Evolutionary conservation across 2,888 invertebrate species (phyloP).

Genomic region (Dynastes tityus): DNA sequence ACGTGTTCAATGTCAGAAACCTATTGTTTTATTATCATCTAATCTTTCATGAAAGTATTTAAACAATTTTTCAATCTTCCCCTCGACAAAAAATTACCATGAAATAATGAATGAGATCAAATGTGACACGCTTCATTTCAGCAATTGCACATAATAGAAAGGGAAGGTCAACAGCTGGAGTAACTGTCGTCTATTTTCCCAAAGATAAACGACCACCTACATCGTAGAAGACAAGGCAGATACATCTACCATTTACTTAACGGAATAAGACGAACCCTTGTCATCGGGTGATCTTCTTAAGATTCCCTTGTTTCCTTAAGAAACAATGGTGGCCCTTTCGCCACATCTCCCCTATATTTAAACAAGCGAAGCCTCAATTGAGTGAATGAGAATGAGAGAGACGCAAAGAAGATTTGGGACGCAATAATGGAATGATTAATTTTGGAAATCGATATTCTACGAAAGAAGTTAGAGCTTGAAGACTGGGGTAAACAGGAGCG

Average conservation of each 20-base stretch:
- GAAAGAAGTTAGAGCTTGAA: not conserved
- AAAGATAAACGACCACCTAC: not conserved
- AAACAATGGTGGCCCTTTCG: not conserved
- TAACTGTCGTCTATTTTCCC: not conserved
- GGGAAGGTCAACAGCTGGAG: not conserved
- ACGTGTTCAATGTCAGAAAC: too few relatives aligned
- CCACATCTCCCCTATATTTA: not conserved
- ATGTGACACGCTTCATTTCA: not conserved
- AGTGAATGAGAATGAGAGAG: not conserved
- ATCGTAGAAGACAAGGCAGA: not conserved
- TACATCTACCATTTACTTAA: not conserved
- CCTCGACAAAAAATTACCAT: not conserved
- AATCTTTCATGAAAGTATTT: not conserved
- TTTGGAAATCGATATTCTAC: constrained; percentile 19
- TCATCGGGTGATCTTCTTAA: not conserved
- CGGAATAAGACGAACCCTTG: not conserved
- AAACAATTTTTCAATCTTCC: not conserved
- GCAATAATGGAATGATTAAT: constrained; percentile 39
- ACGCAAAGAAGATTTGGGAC: constrained; percentile 28
- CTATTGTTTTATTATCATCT: too few relatives aligned
- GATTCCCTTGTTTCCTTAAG: not conserved
- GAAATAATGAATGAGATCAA: too few relatives aligned
- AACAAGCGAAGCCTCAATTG: not conserved
- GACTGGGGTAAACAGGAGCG: not conserved
- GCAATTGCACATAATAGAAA: not conserved